Evolutionary conservation across 2,797 vertebrate species (phyloP), one percentile per base, ranked within the genome.

Genomic region (Picus viridis): DNA sequence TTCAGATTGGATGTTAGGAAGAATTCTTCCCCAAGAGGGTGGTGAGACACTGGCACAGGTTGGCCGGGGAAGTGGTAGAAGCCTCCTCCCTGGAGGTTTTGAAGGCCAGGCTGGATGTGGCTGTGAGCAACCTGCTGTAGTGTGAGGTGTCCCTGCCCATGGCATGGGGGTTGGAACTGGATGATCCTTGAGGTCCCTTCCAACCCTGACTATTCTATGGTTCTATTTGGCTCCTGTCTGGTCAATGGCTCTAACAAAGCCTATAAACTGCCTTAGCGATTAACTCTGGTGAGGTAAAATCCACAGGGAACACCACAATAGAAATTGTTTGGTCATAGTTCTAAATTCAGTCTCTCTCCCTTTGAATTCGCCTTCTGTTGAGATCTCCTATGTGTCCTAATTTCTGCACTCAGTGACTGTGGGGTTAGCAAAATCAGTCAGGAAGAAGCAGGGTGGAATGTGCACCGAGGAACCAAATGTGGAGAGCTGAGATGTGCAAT

Each of bases 371-470:
- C 78, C 49, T 88, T 47, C 27, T 91, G 45, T n/a, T 75, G 77
- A 83, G 91, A 78, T 90, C 94, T 72, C 23, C n/a, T 57, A 3
- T 6, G 6, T 29, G 14, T 88, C 19, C 59, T 63, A 68, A 92
- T 94, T 96, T 96, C 90, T 83, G 75, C 86, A 90, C 59, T 93
- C 47, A 71, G 89, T 87, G 96, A 95, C 77, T 68, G 91, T 14
- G 51, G 74, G 72, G 85, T 96, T 96, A 96, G 90, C 56, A 94
- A 96, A 96, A 93, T 97, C 95, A 97, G 95, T 94, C 93, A 96
- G 59, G 47, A 96, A 84, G 18, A 74, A 71, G 9, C 62, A 97
- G 78, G 76, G 88, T 94, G 47, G 91, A 88, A 78, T 22, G 64
- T 90, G 70, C 79, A 92, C 68, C 88, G 70, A 95, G 92, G 81